Percentiles rank a stretch among this genome's conserved stretches.
phyloP scores from a whole-genome alignment of 2,797 vertebrate genomes.

The Zalophus californianus region DNA sequence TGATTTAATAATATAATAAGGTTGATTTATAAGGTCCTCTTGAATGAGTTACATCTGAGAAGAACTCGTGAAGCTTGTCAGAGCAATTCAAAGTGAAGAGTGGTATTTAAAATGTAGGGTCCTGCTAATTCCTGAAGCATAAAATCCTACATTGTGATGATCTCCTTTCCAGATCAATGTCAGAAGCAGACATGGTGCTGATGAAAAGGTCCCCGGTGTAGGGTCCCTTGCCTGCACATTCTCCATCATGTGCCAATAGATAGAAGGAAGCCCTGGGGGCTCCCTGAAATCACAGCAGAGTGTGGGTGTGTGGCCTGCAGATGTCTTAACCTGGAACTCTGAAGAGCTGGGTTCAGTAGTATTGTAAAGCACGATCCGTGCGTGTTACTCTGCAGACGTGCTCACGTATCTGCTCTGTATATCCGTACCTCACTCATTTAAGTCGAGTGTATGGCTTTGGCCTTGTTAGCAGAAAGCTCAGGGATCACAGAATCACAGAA shows the following conservation, averaged over 20 bases:
- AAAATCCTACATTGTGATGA: not conserved
- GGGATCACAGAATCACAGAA: not conserved
- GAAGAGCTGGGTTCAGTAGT: not conserved
- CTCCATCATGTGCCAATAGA: not conserved
- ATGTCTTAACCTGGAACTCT: not conserved
- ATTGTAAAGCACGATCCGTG: not conserved
- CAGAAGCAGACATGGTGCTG: not conserved
- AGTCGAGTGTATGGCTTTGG: not conserved
- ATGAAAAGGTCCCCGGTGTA: not conserved
- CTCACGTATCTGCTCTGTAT: not conserved
- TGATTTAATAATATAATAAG: not conserved
- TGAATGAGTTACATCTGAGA: not conserved
- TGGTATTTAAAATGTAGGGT: not conserved
- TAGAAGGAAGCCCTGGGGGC: not conserved
- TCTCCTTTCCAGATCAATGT: not conserved
- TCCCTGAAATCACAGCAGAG: not conserved
- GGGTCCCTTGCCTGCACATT: not conserved
- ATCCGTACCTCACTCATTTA: not conserved
- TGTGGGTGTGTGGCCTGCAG: not conserved
- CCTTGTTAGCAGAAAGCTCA: not conserved
- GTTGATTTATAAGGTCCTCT: not conserved
- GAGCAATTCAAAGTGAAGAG: not conserved
- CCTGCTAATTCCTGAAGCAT: not conserved
- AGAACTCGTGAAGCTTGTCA: not conserved
- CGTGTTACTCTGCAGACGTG: not conserved